Percentiles rank a stretch among this genome's conserved stretches.
phyloP scores from a whole-genome alignment of 2,113 vertebrate genomes.

The Mesoclemmys tuberculata region DNA sequence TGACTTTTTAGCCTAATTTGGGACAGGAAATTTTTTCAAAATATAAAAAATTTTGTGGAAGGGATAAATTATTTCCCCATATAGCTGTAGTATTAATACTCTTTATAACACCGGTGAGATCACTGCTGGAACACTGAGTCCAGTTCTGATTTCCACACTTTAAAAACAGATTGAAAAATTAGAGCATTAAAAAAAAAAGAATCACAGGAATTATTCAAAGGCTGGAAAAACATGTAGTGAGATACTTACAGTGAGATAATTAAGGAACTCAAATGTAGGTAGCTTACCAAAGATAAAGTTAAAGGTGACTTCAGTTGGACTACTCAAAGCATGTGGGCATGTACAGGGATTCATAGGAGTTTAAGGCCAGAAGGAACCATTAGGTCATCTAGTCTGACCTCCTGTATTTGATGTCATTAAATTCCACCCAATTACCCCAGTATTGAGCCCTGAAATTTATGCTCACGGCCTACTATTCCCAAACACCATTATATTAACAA shows the following conservation, averaged over 20 bases:
- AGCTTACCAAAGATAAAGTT: background rate
- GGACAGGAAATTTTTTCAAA: background rate
- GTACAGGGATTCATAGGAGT: background rate
- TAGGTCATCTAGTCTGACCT: background rate
- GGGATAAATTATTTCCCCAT: background rate
- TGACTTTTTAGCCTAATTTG: background rate
- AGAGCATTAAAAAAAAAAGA: background rate
- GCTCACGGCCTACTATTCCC: background rate
- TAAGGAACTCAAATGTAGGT: background rate
- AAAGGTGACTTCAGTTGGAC: background rate
- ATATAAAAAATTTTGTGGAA: background rate
- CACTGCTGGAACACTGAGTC: background rate
- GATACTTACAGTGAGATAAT: background rate
- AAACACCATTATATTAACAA: background rate
- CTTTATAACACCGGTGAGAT: background rate
- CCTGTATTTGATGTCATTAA: background rate
- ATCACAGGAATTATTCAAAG: rapidly evolving
- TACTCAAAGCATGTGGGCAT: background rate
- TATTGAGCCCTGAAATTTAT: conserved; percentile 1
- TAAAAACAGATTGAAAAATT: background rate
- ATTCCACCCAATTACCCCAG: background rate
- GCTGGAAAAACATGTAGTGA: background rate
- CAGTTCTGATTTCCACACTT: background rate
- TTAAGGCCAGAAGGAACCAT: background rate
- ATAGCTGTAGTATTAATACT: background rate